Conservation (phyloP, 2,888 invertebrate species). For the Ochropleura leucogaster region DNA sequence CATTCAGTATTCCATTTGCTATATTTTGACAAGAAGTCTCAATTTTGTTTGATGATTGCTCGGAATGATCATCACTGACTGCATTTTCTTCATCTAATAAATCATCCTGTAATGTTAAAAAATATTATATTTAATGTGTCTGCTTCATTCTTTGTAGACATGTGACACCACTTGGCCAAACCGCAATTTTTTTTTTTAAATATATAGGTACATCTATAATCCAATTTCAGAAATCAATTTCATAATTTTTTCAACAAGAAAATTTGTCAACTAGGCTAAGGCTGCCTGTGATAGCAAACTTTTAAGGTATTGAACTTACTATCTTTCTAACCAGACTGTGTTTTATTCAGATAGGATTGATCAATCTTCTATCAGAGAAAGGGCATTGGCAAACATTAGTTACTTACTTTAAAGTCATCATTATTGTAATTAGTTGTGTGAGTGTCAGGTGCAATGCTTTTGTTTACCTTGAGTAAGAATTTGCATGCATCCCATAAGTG, state of each 20-base stretch:
- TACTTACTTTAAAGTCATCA: conserved; percentile 66
- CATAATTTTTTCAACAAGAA: not conserved
- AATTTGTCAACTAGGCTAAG: not conserved
- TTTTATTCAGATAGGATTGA: not conserved
- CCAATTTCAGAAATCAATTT: not conserved
- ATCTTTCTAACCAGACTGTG: not conserved
- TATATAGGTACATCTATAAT: not conserved
- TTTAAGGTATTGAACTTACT: no score
- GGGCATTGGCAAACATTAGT: not conserved
- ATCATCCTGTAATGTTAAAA: conserved; percentile 66
- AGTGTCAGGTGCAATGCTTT: conserved; percentile 59
- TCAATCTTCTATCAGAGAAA: not conserved
- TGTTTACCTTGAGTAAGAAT: conserved; percentile 81
- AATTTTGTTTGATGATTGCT: conserved; percentile 57
- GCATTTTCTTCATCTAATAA: conserved; percentile 57
- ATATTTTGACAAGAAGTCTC: conserved; percentile 75
- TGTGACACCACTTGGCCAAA: not conserved
- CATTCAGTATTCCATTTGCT: conserved; percentile 77
- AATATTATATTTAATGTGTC: not conserved
- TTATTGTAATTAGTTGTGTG: conserved; percentile 37
- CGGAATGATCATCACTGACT: conserved; percentile 69
- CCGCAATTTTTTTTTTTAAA: not conserved
- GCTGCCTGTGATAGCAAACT: not conserved
- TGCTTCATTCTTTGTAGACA: not conserved
- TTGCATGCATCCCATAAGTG: conserved; percentile 86